Evolutionary conservation across 2,888 invertebrate species (phyloP), one percentile per base, ranked within the genome.

Genomic region (Orchestes rusci): DNA sequence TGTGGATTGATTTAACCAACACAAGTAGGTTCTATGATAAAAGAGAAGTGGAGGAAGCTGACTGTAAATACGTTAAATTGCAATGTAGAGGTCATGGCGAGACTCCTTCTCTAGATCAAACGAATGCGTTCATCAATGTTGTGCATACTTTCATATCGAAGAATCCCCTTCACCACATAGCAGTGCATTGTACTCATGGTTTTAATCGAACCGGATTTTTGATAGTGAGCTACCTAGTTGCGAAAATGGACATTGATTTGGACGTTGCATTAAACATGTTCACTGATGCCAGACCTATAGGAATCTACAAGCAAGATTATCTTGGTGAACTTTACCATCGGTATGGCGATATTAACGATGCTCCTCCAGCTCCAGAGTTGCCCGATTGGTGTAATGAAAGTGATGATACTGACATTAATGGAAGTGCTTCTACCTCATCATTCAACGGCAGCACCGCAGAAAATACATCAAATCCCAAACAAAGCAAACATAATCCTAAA

Each of bases 131-230:
- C 64, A 82, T 95, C 46, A 71, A 80, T 51, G 65, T 89, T 32
- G 91, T 92, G 43, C 77, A 79, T 40, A 76, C 77, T 51, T 96
- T 91, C 61, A 82, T 90, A 19, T 71, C 75, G 15, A 79, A 87
- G 51, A 76, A 88, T 60, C 94, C 95, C 0, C 65, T 86, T 45
- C 82, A 90, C 59, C 67, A 76, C 34, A 80, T 89, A 53, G 88
- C 82, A 4, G 83, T 96, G 4, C 95, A 95, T 65, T 96, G 95
- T 62, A 96, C 99, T 0, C 99, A 99, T 68, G 99, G 99, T 1
- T 99, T 97, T 68, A 99, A 99, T 67, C 75, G 99, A 56, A 96
- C 96, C 4, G 99, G 99, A 0, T 99, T 97, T 63, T 73, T 99
- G 4, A 85, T 99, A 38, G 80, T 84, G 17, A 84, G 93, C 0